Evolutionary conservation across 2,888 invertebrate species (phyloP), one percentile per base, ranked within the genome.

Genomic region (Brachynemurus nebulosus): DNA sequence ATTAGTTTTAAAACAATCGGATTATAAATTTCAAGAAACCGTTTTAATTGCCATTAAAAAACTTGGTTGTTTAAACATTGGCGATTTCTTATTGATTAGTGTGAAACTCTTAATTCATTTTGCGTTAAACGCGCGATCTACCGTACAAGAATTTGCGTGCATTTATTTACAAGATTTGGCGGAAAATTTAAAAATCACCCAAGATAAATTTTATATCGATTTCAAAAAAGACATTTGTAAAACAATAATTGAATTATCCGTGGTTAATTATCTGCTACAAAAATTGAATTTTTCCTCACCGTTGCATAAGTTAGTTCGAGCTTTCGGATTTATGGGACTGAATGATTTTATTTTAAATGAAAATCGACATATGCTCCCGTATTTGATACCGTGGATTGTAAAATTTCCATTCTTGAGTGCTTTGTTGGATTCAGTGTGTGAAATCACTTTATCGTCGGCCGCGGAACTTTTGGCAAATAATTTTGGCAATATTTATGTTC

Each of bases 311-410:
- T 61, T 80, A 1, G 74, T 79, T 0, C 70, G 74, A 51, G 76
- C 80, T 47, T 71, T 85, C 43, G 83, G 80, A 1, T 83, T 76
- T 54, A 69, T 72, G 17, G 78, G 78, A 27, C 74, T 76, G 7
- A 72, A 77, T 55, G 78, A 83, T 56, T 80, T 82, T 44, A 67
- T 82, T 45, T 69, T 71, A 0, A 78, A 80, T 57, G 81, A 85
- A 54, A 73, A 76, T 30, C 76, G 78, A 42, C 70, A 80, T 51
- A 69, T 82, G 17, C 62, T 85, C 7, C 79, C 82, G 1, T 68
- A 72, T 62, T 66, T 80, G 54, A 64, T 76, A 56, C 66, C 79
- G 30, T 62, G 76, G 58, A 63, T 76, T 1, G 71, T 71, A 20
- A 74, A 62, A 50, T 68, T 67, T 54, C 72, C 69, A 2, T 67